Evolutionary conservation across 1,140 invertebrate genomes (phyloP).

Genomic region (Samia ricini): DNA sequence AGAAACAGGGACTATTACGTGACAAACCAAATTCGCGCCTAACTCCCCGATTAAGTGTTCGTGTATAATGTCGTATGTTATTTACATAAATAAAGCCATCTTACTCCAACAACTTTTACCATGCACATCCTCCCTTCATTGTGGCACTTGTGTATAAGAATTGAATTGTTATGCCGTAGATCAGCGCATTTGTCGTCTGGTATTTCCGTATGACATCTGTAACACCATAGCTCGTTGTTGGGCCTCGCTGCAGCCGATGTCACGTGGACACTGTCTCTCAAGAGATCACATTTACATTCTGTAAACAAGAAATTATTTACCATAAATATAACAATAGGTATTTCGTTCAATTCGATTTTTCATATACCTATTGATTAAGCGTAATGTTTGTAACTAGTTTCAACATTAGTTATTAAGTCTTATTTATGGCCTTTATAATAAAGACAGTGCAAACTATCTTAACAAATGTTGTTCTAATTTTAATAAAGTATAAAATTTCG

Average conservation of each 20-base stretch:
- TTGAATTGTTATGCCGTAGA: slow-evolving; percentile 79
- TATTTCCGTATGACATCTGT: slow-evolving; percentile 87
- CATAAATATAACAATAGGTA: too few relatives aligned
- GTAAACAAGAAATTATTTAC: slow-evolving; percentile 19
- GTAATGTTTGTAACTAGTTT: too few relatives aligned
- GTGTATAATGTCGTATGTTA: not conserved
- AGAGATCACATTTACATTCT: slow-evolving; percentile 54
- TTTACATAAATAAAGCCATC: not conserved
- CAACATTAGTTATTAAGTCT: too few relatives aligned
- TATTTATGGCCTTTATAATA: too few relatives aligned
- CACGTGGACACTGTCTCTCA: slow-evolving; percentile 82
- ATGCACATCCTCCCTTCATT: slow-evolving; percentile 87
- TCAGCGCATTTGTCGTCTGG: slow-evolving; percentile 84
- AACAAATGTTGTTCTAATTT: too few relatives aligned
- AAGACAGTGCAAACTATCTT: too few relatives aligned
- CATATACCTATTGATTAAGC: too few relatives aligned
- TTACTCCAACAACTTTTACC: slow-evolving; percentile 72
- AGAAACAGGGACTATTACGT: too few relatives aligned
- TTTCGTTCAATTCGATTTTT: too few relatives aligned
- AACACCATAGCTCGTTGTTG: slow-evolving; percentile 88
- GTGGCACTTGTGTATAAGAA: slow-evolving; percentile 84
- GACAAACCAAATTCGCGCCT: too few relatives aligned
- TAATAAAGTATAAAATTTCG: too few relatives aligned
- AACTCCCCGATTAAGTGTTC: not conserved
- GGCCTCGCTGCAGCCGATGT: slow-evolving; percentile 86